phyloP scores from a whole-genome alignment of 2,113 vertebrate species.

The Eulemur rufifrons region DNA sequence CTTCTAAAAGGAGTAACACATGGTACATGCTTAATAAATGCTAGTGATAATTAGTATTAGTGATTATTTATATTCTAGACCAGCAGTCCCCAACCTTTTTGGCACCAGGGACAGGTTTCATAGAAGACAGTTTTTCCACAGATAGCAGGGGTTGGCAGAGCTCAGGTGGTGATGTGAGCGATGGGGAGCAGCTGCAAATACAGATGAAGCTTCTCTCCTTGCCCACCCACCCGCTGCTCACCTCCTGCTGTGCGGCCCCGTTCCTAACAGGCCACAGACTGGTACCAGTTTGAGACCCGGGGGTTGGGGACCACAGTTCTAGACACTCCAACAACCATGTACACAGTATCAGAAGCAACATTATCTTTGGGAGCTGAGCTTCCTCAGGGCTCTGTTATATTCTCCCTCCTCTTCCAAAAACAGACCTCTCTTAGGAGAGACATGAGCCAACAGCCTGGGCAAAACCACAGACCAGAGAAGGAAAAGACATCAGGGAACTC shows the following conservation, averaged over 20 bases:
- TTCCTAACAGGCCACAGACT: no score
- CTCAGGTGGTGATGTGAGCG: no score
- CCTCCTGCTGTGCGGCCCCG: no score
- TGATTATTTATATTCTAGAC: background rate
- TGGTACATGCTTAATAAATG: background rate
- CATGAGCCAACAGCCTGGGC: background rate
- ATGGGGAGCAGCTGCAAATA: no score
- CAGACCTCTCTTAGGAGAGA: background rate
- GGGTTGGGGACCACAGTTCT: no score
- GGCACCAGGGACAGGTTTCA: no score
- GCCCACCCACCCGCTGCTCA: no score
- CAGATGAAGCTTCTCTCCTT: no score
- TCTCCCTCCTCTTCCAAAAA: background rate
- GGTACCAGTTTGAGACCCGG: no score
- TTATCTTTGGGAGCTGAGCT: background rate
- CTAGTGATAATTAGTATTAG: background rate
- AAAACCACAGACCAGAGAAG: constrained; percentile 24
- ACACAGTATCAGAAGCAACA: background rate
- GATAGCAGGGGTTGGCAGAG: no score
- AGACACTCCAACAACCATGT: background rate
- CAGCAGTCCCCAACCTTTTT: no score
- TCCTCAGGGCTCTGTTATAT: background rate
- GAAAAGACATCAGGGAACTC: background rate
- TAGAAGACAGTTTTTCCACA: no score
- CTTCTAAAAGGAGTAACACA: background rate